Base-by-base conservation (phyloP, 2,797 vertebrate genomes). In the Paguma larvata region DNA sequence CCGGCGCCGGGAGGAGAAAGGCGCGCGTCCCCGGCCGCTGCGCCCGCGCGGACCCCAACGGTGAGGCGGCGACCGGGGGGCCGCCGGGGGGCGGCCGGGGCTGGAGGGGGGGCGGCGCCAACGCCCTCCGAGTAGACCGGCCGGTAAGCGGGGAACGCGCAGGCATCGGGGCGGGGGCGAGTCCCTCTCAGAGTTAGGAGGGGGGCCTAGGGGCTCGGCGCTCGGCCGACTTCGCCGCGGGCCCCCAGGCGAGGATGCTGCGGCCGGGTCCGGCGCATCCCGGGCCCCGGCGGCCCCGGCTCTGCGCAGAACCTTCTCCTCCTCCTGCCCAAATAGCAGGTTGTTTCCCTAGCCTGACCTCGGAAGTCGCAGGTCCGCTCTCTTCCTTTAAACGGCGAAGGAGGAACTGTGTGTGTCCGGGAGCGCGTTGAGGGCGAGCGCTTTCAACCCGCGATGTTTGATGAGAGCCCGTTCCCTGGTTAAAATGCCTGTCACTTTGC, bases 131-230 rank as follows among this genome's bases (percentile, higher is more conserved):
- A 19, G 59, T 32, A 0, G 65, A 87, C 62, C 65, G 15, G n/a
- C 94, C 94, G 88, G 97, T 97, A 88, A 87, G 93, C 90, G 2
- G 18, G 34, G 41, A 38, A 41, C 34, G 92, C 94, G 63, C 44
- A 38, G 53, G 46, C 53, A 72, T 80, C 68, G 23, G 53, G 83
- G 48, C 16, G 32, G 72, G 62, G 70, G 83, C 92, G 91, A 80
- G 46, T 78, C 85, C 34, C 34, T 72, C 10, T 21, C 30, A 12
- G 79, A 89, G 80, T 38, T 72, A 48, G 32, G 48, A 84, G 73
- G 62, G 62, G 59, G 46, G 34, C 51, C 56, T 18, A 15, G 3
- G n/a, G 94, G 75, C 91, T 86, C 80, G 91, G 93, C 59, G 1
- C 56, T 0, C 32, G 5, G 62, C 46, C 0, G 25, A 12, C n/a